phyloP scores from a whole-genome alignment of 1,140 invertebrate species.

The Zophobas atratus region DNA sequence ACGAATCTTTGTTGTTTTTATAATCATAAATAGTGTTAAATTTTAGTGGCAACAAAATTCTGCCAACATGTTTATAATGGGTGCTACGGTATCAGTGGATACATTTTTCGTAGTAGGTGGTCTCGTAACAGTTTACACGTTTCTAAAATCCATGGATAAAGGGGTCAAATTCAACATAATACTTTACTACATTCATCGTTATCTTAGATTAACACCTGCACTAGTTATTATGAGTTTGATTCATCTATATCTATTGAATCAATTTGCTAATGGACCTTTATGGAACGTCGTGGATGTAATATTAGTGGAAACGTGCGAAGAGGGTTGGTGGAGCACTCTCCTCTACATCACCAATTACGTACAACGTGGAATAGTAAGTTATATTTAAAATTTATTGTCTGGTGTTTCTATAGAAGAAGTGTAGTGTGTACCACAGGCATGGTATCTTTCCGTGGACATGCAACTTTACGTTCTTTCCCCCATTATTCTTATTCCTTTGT shows the following conservation, averaged over 20 bases:
- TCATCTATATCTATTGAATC: slow-evolving; percentile 71
- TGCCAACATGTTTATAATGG: slow-evolving; percentile 62
- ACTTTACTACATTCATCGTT: slow-evolving; percentile 53
- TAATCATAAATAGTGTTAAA: not conserved
- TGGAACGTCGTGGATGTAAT: slow-evolving; percentile 61
- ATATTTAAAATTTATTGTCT: not conserved
- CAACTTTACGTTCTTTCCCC: slow-evolving; percentile 17
- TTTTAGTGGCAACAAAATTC: slow-evolving; percentile 12
- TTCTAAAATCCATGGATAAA: slow-evolving; percentile 68
- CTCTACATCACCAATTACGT: slow-evolving; percentile 72
- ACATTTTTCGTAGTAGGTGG: slow-evolving; percentile 76
- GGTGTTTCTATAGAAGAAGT: slow-evolving; percentile 4
- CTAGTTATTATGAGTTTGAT: slow-evolving; percentile 72
- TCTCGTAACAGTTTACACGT: slow-evolving; percentile 71
- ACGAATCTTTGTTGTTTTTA: not conserved
- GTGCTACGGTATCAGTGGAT: slow-evolving; percentile 69
- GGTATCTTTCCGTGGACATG: slow-evolving; percentile 29
- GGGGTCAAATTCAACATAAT: slow-evolving; percentile 61
- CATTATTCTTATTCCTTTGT: slow-evolving; percentile 14
- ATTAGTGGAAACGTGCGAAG: slow-evolving; percentile 62
- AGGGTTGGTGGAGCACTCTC: slow-evolving; percentile 72
- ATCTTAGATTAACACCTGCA: slow-evolving; percentile 73
- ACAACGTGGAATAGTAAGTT: slow-evolving; percentile 62
- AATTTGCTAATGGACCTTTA: slow-evolving; percentile 73
- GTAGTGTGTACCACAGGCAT: slow-evolving; percentile 29